Evolutionary conservation across 2,888 invertebrate species (phyloP).

Genomic region (Teinopalpus imperialis): DNA sequence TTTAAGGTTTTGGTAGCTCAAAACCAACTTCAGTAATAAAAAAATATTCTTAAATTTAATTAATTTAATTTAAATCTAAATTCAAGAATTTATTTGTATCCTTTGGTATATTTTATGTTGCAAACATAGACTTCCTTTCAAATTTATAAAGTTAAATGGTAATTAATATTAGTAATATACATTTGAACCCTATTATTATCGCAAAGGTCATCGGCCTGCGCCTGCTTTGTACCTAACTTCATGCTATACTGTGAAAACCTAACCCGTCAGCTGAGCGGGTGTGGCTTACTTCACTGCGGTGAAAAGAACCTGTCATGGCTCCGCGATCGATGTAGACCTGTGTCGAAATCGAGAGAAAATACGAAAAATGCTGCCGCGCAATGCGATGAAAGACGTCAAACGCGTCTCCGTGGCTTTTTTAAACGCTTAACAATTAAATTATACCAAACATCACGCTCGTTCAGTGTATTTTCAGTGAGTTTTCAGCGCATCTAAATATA

Average conservation of each 20-base stretch:
- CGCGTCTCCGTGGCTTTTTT: constrained; percentile 38
- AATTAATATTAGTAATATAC: constrained; percentile 20
- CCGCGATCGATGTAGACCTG: constrained; percentile 70
- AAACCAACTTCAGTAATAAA: too few species aligned
- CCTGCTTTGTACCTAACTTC: constrained; percentile 49
- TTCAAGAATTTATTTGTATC: too few species aligned
- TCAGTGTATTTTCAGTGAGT: constrained; percentile 70
- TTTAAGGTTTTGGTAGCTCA: too few species aligned
- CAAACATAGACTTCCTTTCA: too few species aligned
- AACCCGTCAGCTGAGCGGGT: constrained; percentile 75
- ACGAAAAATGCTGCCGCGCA: constrained; percentile 66
- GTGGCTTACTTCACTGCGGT: constrained; percentile 62
- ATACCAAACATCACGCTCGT: constrained; percentile 47
- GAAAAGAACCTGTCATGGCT: constrained; percentile 77
- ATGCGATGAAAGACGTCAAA: constrained; percentile 46
- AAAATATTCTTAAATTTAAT: too few species aligned
- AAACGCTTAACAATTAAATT: constrained; percentile 55
- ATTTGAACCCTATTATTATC: constrained; percentile 33
- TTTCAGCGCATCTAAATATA: constrained; percentile 75
- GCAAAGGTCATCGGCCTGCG: constrained; percentile 59
- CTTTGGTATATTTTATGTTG: background rate
- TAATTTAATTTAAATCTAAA: too few species aligned
- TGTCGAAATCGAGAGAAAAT: constrained; percentile 69
- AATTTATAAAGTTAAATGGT: background rate
- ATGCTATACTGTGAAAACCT: constrained; percentile 49